phyloP scores from a whole-genome alignment of 2,888 invertebrate species.

The Malthinus flaveolus region DNA sequence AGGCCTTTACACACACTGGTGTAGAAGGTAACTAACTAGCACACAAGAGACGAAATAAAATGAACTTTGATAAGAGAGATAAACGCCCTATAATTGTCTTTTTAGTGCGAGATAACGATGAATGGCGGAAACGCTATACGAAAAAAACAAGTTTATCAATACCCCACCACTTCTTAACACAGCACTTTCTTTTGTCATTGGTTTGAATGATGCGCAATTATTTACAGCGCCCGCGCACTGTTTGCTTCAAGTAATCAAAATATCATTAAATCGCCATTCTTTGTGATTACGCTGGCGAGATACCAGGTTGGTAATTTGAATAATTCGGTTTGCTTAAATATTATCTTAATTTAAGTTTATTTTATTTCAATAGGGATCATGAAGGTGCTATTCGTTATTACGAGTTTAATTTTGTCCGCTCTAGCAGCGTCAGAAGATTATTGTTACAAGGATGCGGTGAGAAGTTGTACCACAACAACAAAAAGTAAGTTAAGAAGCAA shows the following conservation, averaged over 20 bases:
- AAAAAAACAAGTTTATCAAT: slow-evolving; percentile 6
- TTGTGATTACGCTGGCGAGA: slow-evolving; percentile 57
- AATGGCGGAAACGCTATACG: not conserved
- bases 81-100: slow-evolving; percentile 8
- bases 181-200: slow-evolving; percentile 34
- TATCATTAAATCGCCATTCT: slow-evolving; percentile 36
- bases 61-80: slow-evolving; percentile 15
- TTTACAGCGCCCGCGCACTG: slow-evolving; percentile 23
- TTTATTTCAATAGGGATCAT: slow-evolving; percentile 56
- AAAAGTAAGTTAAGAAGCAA: slow-evolving; percentile 33
- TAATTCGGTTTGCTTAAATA: not conserved
- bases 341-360: slow-evolving; percentile 24
- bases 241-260: not conserved
- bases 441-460: slow-evolving; percentile 65
- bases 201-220: slow-evolving; percentile 29
- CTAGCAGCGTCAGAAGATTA: slow-evolving; percentile 53
- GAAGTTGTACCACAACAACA: slow-evolving; percentile 57
- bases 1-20: slow-evolving; percentile 92
- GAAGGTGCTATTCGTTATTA: slow-evolving; percentile 61
- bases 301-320: slow-evolving; percentile 48
- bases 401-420: slow-evolving; percentile 55
- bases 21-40: slow-evolving; percentile 73
- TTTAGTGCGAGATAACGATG: not conserved
- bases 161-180: slow-evolving; percentile 24
- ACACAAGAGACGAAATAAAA: slow-evolving; percentile 21